These are phyloP conservation scores for Leptopilina clavipes DNA, from an alignment of 1,140 invertebrate genomes.

Conservation along the genomic window DNA sequence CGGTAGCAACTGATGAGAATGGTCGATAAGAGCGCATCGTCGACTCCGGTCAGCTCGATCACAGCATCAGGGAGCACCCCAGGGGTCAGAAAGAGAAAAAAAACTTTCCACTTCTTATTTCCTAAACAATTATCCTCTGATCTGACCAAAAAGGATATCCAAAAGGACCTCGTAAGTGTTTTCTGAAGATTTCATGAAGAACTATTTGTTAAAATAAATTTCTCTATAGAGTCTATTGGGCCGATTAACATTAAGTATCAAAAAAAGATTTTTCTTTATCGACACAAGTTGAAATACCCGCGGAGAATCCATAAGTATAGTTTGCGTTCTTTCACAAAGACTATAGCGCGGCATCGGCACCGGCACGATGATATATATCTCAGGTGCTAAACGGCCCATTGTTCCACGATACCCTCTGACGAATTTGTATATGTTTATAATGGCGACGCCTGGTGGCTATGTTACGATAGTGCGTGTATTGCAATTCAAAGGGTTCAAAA, in stretches of 20 bases:
- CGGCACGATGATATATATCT: constrained; percentile 74
- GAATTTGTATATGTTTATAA: constrained; percentile 76
- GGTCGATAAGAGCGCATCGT: constrained; percentile 54
- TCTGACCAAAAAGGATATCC: too few relatives aligned
- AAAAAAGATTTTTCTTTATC: not conserved
- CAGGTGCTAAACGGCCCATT: constrained; percentile 73
- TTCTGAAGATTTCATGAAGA: too few relatives aligned
- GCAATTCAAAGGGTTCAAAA: constrained; percentile 52
- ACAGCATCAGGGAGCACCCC: constrained; percentile 51
- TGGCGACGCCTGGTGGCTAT: constrained; percentile 61
- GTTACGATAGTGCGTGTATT: constrained; percentile 49
- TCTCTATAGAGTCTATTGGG: not conserved
- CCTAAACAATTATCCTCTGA: not conserved
- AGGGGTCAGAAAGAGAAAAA: constrained; percentile 50
- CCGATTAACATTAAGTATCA: not conserved
- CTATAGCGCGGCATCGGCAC: constrained; percentile 40
- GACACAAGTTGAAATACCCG: constrained; percentile 58
- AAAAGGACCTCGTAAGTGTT: too few relatives aligned
- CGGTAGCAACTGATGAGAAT: constrained; percentile 60
- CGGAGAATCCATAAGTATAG: constrained; percentile 59
- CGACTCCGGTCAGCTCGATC: constrained; percentile 44
- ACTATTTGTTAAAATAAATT: not conserved
- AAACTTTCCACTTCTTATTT: not conserved
- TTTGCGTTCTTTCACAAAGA: constrained; percentile 50
- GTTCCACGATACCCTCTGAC: constrained; percentile 72